Evolutionary conservation across 2,797 vertebrate genomes (phyloP).

Genomic region (Sebastolobus alascanus): DNA sequence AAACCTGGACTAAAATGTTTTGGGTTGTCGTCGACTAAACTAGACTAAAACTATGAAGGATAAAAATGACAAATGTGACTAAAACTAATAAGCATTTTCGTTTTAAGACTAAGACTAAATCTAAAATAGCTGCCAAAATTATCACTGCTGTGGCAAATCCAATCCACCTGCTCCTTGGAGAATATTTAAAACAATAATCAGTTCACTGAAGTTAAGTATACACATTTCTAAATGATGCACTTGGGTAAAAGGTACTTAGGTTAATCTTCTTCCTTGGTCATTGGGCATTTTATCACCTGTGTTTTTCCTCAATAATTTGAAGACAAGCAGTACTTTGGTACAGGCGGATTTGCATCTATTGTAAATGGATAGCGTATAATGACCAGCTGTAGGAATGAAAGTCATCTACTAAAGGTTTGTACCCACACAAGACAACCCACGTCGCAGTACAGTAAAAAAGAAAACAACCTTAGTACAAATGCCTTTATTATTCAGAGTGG

Average conservation of each 20-base stretch:
- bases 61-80: no score
- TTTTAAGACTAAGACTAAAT: no score
- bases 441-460: not conserved
- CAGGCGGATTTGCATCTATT: slow-evolving; percentile 34
- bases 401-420: not conserved
- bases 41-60: no score
- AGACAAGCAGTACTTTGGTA: not conserved
- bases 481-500: slow-evolving; percentile 48
- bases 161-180: not conserved
- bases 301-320: not conserved
- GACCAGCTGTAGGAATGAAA: slow-evolving; percentile 17
- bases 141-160: not conserved
- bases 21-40: no score
- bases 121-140: no score
- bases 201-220: not conserved
- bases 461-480: slow-evolving; percentile 7
- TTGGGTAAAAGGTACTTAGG: not conserved
- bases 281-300: not conserved
- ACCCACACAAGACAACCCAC: slow-evolving; percentile 4
- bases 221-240: not conserved
- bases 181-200: not conserved
- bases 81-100: no score
- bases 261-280: not conserved
- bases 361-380: slow-evolving; percentile 25
- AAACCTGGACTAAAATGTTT: no score